phyloP scores from a whole-genome alignment of 2,888 invertebrate species.

The Drosophila sordidapex region DNA sequence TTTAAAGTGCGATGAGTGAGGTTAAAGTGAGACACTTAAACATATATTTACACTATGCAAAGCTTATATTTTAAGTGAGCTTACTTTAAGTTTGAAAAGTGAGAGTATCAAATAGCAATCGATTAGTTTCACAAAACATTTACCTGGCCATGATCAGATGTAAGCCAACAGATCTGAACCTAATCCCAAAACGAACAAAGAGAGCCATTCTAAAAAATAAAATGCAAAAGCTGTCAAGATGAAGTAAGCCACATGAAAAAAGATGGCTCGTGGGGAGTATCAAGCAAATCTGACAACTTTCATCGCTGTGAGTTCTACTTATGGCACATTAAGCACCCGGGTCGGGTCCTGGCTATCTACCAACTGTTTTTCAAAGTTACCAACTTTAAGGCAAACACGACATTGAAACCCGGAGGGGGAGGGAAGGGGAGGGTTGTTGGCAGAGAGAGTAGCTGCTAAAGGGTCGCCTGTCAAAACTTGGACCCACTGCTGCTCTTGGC shows the following conservation, averaged over 20 bases:
- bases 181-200: neutral
- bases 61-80: neutral
- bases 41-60: neutral
- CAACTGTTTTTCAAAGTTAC: slow-evolving; percentile 39
- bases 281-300: slow-evolving; percentile 55
- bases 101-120: neutral
- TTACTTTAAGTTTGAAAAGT: neutral
- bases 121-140: neutral
- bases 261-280: neutral
- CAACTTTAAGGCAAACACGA: slow-evolving; percentile 22
- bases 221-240: slow-evolving; percentile 19
- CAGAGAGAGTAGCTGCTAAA: slow-evolving; percentile 9
- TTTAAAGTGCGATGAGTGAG: neutral
- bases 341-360: slow-evolving; percentile 18
- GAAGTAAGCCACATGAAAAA: slow-evolving; percentile 16
- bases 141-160: neutral
- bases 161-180: neutral
- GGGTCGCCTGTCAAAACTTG: slow-evolving; percentile 43
- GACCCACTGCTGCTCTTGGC: slow-evolving; percentile 15
- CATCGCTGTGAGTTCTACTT: slow-evolving; percentile 47
- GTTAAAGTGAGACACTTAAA: neutral
- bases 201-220: neutral
- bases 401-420: neutral
- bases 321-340: slow-evolving; percentile 59
- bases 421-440: neutral